Conservation (phyloP, 2,888 invertebrate genomes). For the Drosophila merina region DNA sequence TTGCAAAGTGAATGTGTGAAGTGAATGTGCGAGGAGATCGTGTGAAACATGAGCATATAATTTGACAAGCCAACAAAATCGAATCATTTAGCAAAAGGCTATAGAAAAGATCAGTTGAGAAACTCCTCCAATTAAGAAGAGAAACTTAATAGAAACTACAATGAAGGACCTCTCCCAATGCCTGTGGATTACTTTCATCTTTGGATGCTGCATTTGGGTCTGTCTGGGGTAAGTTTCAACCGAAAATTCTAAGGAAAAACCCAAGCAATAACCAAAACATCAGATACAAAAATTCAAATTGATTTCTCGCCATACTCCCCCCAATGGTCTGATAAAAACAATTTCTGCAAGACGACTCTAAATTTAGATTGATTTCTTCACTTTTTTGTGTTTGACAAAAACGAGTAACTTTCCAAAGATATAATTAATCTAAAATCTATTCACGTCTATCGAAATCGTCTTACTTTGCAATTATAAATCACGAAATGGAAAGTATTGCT, state of each 20-base stretch:
- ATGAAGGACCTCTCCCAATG: conserved; percentile 54
- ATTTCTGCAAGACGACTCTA: conserved; percentile 9
- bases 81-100: conserved; percentile 30
- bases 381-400: background rate
- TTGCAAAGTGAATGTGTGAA: conserved; percentile 59
- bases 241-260: background rate
- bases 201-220: conserved; percentile 51
- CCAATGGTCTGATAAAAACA: conserved; percentile 17
- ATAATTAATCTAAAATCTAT: background rate
- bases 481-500: conserved; percentile 2
- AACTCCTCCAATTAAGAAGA: background rate
- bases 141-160: too few relatives aligned
- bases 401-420: conserved; percentile 12
- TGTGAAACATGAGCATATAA: conserved; percentile 41
- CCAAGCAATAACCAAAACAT: background rate
- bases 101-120: conserved; percentile 22
- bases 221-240: conserved; percentile 70
- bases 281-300: conserved; percentile 27
- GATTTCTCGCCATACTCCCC: background rate
- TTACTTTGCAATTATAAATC: background rate
- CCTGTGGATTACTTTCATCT: conserved; percentile 65
- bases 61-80: conserved; percentile 30
- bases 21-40: conserved; percentile 64
- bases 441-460: background rate
- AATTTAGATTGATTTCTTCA: conserved; percentile 8